phyloP scores from a whole-genome alignment of 30 jellyfish, hydroid and myxozoan species.

The Hydra vulgaris region DNA sequence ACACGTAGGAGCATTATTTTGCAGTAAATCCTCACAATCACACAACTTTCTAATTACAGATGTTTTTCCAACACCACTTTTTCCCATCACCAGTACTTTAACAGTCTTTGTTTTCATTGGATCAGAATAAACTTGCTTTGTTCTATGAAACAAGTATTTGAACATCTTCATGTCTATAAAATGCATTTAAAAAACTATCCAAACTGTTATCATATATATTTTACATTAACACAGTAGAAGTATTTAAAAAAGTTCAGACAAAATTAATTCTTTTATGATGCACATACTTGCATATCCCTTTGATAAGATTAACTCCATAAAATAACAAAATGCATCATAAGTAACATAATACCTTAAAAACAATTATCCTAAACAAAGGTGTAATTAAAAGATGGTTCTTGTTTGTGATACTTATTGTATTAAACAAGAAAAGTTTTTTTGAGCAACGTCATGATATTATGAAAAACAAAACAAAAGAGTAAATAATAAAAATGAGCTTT shows the following conservation, averaged over 20 bases:
- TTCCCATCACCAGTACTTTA: constrained; percentile 35
- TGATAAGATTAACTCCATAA: background rate
- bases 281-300: background rate
- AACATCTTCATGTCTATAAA: background rate
- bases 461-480: background rate
- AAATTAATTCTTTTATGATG: no score
- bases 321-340: background rate
- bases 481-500: no score
- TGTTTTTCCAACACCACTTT: constrained; percentile 30
- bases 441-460: background rate
- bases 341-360: background rate
- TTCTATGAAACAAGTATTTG: constrained; percentile 5
- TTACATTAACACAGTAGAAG: background rate
- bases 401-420: background rate
- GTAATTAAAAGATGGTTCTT: background rate
- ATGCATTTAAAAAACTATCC: constrained; percentile 13
- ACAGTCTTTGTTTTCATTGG: constrained; percentile 16
- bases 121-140: background rate
- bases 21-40: constrained; percentile 9
- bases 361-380: background rate
- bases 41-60: constrained; percentile 20
- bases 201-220: background rate
- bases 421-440: background rate
- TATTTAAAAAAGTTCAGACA: background rate
- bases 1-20: constrained; percentile 15